A percentile compares a stretch with the other conserved stretches of the same genome.
phyloP scores from a whole-genome alignment of 2,888 invertebrate species.

The Tineola bisselliella region DNA sequence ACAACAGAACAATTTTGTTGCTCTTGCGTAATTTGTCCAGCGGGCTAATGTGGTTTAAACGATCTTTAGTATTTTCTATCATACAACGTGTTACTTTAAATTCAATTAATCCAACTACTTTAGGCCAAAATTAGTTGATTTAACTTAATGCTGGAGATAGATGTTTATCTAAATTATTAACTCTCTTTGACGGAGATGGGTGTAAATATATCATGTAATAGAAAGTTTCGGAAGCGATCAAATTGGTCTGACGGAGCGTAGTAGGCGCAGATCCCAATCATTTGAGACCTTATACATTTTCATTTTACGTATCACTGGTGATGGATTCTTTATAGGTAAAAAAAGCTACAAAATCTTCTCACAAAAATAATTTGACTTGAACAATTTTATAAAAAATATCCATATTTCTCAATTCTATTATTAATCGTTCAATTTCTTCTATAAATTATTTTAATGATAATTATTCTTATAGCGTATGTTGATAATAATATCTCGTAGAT shows the following conservation, averaged over 20 bases:
- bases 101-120: conserved; percentile 12
- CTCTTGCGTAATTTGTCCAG: no score
- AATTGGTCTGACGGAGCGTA: conserved; percentile 50
- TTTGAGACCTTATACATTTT: conserved; percentile 33
- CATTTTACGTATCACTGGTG: conserved; percentile 43
- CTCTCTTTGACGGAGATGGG: conserved; percentile 20
- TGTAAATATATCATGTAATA: conserved; percentile 53
- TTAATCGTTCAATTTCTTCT: no score
- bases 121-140: conserved; percentile 3
- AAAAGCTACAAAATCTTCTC: neutral
- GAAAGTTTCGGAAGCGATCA: conserved; percentile 37
- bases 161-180: conserved; percentile 15
- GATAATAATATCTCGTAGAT: neutral
- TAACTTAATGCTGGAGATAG: neutral
- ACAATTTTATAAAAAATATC: no score
- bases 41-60: no score
- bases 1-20: no score
- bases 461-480: no score
- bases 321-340: conserved; percentile 16
- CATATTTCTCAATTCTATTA: no score
- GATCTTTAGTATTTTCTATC: no score
- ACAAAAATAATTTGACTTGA: no score
- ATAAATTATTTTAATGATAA: no score
- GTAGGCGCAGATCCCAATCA: conserved; percentile 51
- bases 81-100: no score